A percentile compares a stretch with the other conserved stretches of the same genome.
phyloP scores from a whole-genome alignment of 1,140 invertebrate species.

The Luehdorfia chinensis region DNA sequence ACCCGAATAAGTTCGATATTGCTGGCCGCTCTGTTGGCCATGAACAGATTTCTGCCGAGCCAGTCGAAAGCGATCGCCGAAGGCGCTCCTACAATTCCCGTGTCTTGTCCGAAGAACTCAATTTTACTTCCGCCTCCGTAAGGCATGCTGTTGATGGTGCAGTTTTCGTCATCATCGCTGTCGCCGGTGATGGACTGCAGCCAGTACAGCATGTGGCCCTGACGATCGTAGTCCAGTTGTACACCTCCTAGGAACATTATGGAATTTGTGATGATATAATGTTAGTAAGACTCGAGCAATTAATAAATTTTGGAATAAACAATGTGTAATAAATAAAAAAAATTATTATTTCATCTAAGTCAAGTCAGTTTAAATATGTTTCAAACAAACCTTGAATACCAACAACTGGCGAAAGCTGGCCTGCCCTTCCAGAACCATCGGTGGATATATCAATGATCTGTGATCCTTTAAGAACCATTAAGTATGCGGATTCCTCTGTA shows the following conservation, averaged over 20 bases:
- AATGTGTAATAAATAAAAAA: too few species aligned
- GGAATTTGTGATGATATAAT: too few species aligned
- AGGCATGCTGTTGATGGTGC: conserved; percentile 90
- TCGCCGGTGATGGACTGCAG: conserved; percentile 86
- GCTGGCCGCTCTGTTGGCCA: conserved; percentile 93
- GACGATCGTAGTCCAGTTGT: conserved; percentile 94
- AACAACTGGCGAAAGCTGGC: conserved; percentile 91
- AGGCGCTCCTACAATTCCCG: conserved; percentile 92
- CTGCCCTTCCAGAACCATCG: conserved; percentile 85
- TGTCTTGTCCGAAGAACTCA: conserved; percentile 87
- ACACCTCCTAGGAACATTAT: conserved; percentile 78
- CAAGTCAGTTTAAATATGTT: too few species aligned
- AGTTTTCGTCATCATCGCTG: conserved; percentile 84
- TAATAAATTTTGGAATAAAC: too few species aligned
- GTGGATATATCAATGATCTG: conserved; percentile 92
- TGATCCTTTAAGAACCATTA: conserved; percentile 93
- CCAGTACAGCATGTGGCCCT: conserved; percentile 90
- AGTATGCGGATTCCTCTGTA: conserved; percentile 89
- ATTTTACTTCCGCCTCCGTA: conserved; percentile 93
- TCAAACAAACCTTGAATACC: conserved; percentile 92
- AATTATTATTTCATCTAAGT: too few species aligned
- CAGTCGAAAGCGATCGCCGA: conserved; percentile 97
- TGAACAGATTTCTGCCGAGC: conserved; percentile 96
- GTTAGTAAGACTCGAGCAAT: too few species aligned
- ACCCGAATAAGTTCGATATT: conserved; percentile 95